Evolutionary conservation across 2,797 vertebrate genomes (phyloP), one percentile per base, ranked within the genome.

Genomic region (Calcarius lapponicus): DNA sequence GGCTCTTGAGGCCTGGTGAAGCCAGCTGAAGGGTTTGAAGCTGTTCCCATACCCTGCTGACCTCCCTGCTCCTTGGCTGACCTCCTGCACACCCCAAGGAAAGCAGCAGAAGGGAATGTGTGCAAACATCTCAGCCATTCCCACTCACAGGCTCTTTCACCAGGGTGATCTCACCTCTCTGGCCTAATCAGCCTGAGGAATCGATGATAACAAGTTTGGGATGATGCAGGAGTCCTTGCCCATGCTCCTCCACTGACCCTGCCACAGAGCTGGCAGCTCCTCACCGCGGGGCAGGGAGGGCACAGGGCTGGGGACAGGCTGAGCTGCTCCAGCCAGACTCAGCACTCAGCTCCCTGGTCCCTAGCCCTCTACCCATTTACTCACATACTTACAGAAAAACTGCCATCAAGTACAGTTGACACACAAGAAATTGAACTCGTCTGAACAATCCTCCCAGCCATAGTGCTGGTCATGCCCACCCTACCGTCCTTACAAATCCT

Each of bases 151-250:
- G 15, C 69, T 86, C 61, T 69, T 45, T 34, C 21, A 43, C 47
- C 92, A 61, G 50, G 13, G 76, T 81, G 73, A 70, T 86, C 82
- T 86, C 82, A 61, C 80, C 65, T 78, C 65, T 80, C 83, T 74
- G 76, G 42, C 76, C 80, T 83, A 61, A 94, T 88, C 75, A 92
- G 34, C 38, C 69, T 2, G 13, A 61, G 16, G 45, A 83, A 32
- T 47, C 57, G 69, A 19, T 43, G 42, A 29, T 60, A 80, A 12
- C 31, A 7, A 2, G 43, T 9, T 64, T 50, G 42, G 69, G 80
- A 25, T 78, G 20, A 38, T 1, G 16, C 51, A 53, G 61, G 40
- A 80, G 71, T 21, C 31, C 5, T 6, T 17, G 57, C 82, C 45
- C 25, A 22, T 74, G 69, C 32, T 89, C 28, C 40, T 66, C 62